phyloP scores from a whole-genome alignment of 2,888 invertebrate genomes.

The Stictocephala bisonia region DNA sequence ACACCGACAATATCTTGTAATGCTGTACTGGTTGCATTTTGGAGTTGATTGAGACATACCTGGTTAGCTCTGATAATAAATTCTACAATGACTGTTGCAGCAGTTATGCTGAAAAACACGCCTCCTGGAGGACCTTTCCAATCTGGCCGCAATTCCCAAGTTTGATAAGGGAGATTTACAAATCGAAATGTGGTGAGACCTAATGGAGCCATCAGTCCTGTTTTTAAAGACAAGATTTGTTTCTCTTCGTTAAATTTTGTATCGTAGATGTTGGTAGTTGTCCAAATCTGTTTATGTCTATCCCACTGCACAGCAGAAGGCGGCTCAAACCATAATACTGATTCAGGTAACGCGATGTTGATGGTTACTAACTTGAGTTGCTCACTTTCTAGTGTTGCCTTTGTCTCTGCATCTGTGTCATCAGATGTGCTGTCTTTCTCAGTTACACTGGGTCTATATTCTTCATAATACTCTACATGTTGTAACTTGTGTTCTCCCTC shows the following conservation, averaged over 20 bases:
- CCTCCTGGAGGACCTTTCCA: constrained; percentile 59
- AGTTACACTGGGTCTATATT: constrained; percentile 76
- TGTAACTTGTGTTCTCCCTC: constrained; percentile 50
- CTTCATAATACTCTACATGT: constrained; percentile 67
- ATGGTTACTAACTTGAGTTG: constrained; percentile 76
- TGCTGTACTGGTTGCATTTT: constrained; percentile 73
- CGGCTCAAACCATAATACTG: constrained; percentile 82
- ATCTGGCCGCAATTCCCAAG: constrained; percentile 85
- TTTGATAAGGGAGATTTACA: constrained; percentile 86
- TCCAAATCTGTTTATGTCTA: constrained; percentile 71
- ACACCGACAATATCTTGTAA: constrained; percentile 71
- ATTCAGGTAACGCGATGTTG: constrained; percentile 76
- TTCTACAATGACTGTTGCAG: constrained; percentile 70
- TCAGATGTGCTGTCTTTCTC: constrained; percentile 78
- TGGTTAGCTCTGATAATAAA: constrained; percentile 66
- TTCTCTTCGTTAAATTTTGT: constrained; percentile 88
- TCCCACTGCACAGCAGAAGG: constrained; percentile 80
- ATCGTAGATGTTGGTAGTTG: constrained; percentile 78
- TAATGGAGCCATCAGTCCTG: constrained; percentile 71
- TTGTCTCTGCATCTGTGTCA: constrained; percentile 73
- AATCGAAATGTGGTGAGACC: constrained; percentile 81
- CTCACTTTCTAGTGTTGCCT: constrained; percentile 74
- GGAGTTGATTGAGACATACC: constrained; percentile 66
- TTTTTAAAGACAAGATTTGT: constrained; percentile 79
- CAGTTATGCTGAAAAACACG: constrained; percentile 67